phyloP scores from a whole-genome alignment of 2,113 vertebrate species.

The Catagonus wagneri region DNA sequence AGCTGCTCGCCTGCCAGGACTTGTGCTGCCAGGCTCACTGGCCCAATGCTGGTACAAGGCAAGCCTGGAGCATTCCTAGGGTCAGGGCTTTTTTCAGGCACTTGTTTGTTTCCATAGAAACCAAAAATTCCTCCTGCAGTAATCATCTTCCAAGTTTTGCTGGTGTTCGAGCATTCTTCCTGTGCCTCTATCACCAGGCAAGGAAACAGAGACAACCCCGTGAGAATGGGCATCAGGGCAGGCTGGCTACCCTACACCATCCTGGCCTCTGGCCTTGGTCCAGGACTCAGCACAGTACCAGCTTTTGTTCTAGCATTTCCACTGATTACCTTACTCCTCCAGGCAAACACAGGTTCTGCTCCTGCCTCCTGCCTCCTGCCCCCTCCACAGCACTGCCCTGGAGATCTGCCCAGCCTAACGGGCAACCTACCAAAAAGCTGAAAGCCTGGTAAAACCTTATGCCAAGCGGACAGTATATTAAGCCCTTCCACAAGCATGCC shows the following conservation, averaged over 20 bases:
- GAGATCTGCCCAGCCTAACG: background rate
- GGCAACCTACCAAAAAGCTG: background rate
- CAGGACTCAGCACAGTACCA: conserved; percentile 11
- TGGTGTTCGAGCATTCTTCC: conserved; percentile 29
- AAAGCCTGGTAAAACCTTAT: background rate
- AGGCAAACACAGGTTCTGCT: background rate
- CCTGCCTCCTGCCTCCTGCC: background rate
- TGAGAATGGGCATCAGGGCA: background rate
- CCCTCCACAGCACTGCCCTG: background rate
- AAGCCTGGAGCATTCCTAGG: conserved; percentile 13
- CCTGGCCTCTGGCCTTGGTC: background rate
- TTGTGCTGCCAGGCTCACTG: background rate
- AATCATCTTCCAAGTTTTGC: conserved; percentile 33
- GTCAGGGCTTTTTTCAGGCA: background rate
- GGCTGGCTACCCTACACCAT: background rate
- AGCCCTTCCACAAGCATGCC: background rate
- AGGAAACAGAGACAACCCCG: background rate
- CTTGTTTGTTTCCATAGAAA: conserved; percentile 57
- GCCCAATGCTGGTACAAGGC: background rate
- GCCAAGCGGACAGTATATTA: background rate
- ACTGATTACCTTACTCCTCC: background rate
- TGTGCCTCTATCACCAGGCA: background rate
- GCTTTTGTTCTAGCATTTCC: conserved; percentile 30
- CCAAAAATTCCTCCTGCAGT: background rate
- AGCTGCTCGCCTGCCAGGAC: background rate